Evolutionary conservation across 2,888 invertebrate genomes (phyloP).

Genomic region (Harpalus rubripes): DNA sequence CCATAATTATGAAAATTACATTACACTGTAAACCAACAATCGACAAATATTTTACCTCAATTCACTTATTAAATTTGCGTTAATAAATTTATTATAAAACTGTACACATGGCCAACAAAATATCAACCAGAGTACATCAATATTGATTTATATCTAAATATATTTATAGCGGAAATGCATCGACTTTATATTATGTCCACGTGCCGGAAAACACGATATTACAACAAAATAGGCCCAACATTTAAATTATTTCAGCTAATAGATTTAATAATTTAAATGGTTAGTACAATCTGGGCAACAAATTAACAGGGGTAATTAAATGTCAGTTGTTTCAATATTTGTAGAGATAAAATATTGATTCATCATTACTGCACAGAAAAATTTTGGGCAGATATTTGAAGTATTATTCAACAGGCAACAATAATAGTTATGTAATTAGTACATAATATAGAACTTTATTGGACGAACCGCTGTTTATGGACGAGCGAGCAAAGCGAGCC

Average conservation of each 20-base stretch:
- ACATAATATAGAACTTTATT: no score
- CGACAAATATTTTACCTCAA: neutral
- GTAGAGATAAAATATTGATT: neutral
- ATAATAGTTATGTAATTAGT: no score
- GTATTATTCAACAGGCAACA: neutral
- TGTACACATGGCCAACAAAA: neutral
- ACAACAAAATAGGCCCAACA: neutral
- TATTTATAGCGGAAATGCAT: neutral
- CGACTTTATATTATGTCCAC: neutral
- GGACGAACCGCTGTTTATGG: no score
- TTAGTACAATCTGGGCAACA: neutral
- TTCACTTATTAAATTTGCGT: neutral
- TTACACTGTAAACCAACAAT: neutral
- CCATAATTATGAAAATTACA: neutral
- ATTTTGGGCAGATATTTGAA: neutral
- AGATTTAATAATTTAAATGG: slow-evolving; percentile 3
- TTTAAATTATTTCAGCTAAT: neutral
- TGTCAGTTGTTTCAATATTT: neutral
- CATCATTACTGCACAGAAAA: neutral
- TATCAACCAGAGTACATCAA: neutral
- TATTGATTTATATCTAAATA: neutral
- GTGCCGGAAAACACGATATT: neutral
- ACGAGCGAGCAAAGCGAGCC: no score
- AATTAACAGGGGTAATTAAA: neutral
- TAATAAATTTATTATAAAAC: neutral